Percentiles rank a stretch among this genome's conserved stretches.
phyloP scores from a whole-genome alignment of 2,113 vertebrate genomes.

The Chaetodon auriga region DNA sequence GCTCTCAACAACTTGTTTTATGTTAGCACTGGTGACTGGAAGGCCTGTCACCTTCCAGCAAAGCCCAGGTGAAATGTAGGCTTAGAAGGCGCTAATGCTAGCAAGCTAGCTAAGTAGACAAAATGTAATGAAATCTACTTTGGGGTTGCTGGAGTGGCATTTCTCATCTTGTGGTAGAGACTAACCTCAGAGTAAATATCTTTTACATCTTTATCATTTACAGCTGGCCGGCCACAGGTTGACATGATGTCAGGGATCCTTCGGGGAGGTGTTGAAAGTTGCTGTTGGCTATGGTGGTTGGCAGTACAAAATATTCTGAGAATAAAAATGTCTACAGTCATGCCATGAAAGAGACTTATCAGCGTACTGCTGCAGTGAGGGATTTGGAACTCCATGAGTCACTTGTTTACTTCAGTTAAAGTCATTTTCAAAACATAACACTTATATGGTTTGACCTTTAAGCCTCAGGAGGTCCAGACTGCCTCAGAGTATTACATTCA shows the following conservation, averaged over 20 bases:
- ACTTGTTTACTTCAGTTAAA: slow-evolving; percentile 60
- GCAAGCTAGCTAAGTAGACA: neutral
- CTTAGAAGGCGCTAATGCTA: too few species aligned
- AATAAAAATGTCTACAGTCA: slow-evolving; percentile 37
- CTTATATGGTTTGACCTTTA: slow-evolving; percentile 38
- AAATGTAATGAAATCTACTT: neutral
- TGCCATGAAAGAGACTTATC: slow-evolving; percentile 21
- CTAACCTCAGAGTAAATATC: neutral
- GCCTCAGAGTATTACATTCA: slow-evolving; percentile 39
- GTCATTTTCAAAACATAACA: slow-evolving; percentile 33
- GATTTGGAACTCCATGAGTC: slow-evolving; percentile 14
- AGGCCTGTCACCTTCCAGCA: neutral
- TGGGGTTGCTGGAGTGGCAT: neutral
- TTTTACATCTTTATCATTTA: neutral
- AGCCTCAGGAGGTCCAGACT: slow-evolving; percentile 28
- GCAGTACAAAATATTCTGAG: slow-evolving; percentile 26
- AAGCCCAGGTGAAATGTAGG: neutral
- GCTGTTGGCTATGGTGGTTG: slow-evolving; percentile 6
- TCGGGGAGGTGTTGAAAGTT: slow-evolving; percentile 33
- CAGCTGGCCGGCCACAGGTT: neutral
- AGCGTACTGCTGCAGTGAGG: neutral
- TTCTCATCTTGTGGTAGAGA: neutral
- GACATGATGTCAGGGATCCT: neutral
- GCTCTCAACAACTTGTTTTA: too few species aligned
- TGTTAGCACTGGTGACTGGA: too few species aligned